Conservation (phyloP, 2,797 vertebrate species). For the Sebastes kiyomatsui region DNA sequence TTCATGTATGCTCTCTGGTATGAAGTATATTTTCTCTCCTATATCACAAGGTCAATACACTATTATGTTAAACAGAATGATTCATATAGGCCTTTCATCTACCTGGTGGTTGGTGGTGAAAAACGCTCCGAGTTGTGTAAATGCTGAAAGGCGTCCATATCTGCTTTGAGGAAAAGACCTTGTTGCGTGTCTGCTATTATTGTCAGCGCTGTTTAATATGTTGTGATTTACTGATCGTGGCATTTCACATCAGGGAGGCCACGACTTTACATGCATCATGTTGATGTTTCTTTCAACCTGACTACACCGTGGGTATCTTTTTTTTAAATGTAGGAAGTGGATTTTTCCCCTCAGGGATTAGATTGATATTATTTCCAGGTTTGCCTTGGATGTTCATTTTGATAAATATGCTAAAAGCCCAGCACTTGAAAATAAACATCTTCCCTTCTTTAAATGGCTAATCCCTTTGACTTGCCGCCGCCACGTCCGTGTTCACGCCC, state of each 20-base stretch:
- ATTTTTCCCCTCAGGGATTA: constrained; percentile 48
- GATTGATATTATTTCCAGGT: constrained; percentile 54
- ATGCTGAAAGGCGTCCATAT: constrained; percentile 40
- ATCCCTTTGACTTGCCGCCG: constrained; percentile 77
- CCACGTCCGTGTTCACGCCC: constrained; percentile 71
- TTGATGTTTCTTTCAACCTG: constrained; percentile 52
- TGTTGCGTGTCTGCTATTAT: constrained; percentile 23
- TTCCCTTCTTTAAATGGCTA: constrained; percentile 68
- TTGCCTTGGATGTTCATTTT: constrained; percentile 62
- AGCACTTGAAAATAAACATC: constrained; percentile 71
- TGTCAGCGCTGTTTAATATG: constrained; percentile 33
- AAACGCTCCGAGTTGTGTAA: constrained; percentile 44
- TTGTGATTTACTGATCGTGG: constrained; percentile 50
- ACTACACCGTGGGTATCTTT: constrained; percentile 30
- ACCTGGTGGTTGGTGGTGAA: constrained; percentile 24
- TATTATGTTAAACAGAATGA: constrained; percentile 66
- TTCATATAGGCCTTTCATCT: constrained; percentile 55
- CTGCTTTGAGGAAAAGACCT: constrained; percentile 27
- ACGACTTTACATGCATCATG: constrained; percentile 48
- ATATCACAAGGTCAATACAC: constrained; percentile 65
- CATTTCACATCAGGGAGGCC: constrained; percentile 41
- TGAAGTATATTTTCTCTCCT: constrained; percentile 48
- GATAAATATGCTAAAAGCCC: constrained; percentile 68
- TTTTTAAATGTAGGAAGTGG: constrained; percentile 16
- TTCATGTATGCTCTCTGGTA: constrained; percentile 20